phyloP scores from a whole-genome alignment of 2,797 vertebrate species.

The Caiman crocodilus region DNA sequence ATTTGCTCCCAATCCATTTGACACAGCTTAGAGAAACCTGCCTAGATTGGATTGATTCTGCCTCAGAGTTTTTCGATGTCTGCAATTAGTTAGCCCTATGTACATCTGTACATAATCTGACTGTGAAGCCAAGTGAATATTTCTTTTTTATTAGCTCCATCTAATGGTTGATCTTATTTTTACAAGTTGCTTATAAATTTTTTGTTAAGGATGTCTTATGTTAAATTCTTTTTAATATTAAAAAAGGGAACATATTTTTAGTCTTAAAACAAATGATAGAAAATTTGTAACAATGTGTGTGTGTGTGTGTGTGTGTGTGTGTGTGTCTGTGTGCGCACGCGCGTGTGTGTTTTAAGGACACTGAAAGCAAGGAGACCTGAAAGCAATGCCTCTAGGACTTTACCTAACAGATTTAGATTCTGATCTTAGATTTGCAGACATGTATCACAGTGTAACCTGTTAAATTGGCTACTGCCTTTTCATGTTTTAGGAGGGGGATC shows the following conservation, averaged over 20 bases:
- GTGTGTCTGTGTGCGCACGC: too few relatives aligned
- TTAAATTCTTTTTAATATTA: accelerated
- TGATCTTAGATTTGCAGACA: background rate
- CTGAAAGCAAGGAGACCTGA: background rate
- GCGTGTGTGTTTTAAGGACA: too few relatives aligned
- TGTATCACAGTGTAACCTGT: background rate
- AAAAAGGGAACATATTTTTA: accelerated
- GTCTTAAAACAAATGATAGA: accelerated
- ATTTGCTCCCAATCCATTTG: too few relatives aligned
- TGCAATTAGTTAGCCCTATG: too few relatives aligned
- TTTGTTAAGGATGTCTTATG: accelerated
- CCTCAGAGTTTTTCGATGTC: too few relatives aligned
- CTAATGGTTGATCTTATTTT: constrained; percentile 72
- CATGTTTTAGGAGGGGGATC: background rate
- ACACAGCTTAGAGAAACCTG: too few relatives aligned
- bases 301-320: too few relatives aligned
- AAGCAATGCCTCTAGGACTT: background rate
- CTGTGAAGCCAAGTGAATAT: background rate
- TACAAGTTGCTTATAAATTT: constrained; percentile 54
- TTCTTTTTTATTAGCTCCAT: constrained; percentile 81
- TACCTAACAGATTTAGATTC: background rate
- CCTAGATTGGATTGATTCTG: too few relatives aligned
- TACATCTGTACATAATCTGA: background rate
- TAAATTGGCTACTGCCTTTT: background rate
- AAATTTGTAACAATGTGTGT: accelerated